Evolutionary conservation across 2,888 invertebrate species (phyloP).

Genomic region (Nasonovia ribisnigri): DNA sequence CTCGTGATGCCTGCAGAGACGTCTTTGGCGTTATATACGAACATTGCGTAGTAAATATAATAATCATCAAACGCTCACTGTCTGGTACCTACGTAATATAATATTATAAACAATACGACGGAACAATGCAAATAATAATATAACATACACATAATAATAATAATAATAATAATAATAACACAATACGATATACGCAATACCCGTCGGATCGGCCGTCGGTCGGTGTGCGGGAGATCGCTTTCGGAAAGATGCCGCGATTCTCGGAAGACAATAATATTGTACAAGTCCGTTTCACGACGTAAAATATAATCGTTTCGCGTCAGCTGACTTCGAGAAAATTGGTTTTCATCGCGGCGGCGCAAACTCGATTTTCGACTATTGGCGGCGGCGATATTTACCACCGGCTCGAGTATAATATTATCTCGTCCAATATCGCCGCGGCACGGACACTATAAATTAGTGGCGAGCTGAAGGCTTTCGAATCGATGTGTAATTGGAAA

Average conservation of each 20-base stretch:
- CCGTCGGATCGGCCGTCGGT: not conserved
- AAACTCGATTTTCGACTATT: not conserved
- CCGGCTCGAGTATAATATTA: not conserved
- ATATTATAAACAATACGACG: not conserved
- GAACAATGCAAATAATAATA: not conserved
- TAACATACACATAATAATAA: not conserved
- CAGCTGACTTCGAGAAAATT: conserved; percentile 5
- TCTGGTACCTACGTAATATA: too few relatives aligned
- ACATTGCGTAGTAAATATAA: not conserved
- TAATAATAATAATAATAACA: not conserved
- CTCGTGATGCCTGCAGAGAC: not conserved
- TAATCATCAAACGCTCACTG: not conserved
- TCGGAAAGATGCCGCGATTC: not conserved
- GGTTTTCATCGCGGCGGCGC: not conserved
- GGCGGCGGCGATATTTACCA: not conserved
- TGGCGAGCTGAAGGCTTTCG: conserved; percentile 4
- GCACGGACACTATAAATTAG: conserved; percentile 40
- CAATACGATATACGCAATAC: not conserved
- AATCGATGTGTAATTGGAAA: conserved; percentile 50
- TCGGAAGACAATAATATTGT: not conserved
- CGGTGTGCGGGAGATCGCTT: not conserved
- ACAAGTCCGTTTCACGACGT: not conserved
- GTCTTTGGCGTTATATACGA: not conserved
- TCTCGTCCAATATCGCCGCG: not conserved
- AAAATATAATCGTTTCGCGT: conserved; percentile 12